Percentiles rank a stretch among this genome's conserved stretches.
phyloP scores from a whole-genome alignment of 1,140 invertebrate genomes.

The Caerostris extrusa region DNA sequence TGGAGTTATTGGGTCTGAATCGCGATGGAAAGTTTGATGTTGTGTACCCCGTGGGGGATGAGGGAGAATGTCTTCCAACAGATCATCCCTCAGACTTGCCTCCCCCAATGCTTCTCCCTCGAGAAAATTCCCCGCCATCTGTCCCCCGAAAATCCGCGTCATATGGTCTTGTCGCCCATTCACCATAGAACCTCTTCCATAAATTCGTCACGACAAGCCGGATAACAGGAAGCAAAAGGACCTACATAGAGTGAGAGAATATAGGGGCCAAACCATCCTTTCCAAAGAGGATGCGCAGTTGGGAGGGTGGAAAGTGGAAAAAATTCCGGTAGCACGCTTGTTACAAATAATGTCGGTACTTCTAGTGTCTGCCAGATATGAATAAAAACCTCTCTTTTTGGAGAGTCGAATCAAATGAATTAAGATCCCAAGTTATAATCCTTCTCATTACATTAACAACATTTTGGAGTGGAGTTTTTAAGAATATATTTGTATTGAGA shows the following conservation, averaged over 20 bases:
- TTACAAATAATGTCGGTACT: slow-evolving; percentile 13
- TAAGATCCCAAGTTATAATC: neutral
- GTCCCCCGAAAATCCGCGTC: slow-evolving; percentile 55
- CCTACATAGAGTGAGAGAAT: slow-evolving; percentile 41
- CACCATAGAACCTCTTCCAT: slow-evolving; percentile 40
- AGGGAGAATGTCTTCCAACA: slow-evolving; percentile 65
- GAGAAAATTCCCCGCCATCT: slow-evolving; percentile 55
- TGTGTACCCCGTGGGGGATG: neutral
- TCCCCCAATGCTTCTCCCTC: slow-evolving; percentile 44
- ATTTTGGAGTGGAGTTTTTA: neutral
- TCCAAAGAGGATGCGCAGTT: neutral
- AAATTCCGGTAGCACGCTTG: slow-evolving; percentile 70
- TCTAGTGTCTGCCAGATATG: neutral
- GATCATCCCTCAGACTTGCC: slow-evolving; percentile 61
- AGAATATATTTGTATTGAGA: neutral
- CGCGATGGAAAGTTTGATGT: slow-evolving; percentile 57
- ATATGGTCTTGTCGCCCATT: slow-evolving; percentile 64
- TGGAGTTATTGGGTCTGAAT: slow-evolving; percentile 19
- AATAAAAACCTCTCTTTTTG: neutral
- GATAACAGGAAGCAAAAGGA: slow-evolving; percentile 66
- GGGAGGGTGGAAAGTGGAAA: slow-evolving; percentile 37
- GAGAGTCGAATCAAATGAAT: slow-evolving; percentile 15
- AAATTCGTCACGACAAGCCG: slow-evolving; percentile 72
- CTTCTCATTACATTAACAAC: neutral
- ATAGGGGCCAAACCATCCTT: slow-evolving; percentile 1